Base-by-base conservation (phyloP, 1,140 invertebrate genomes). In the Heliconius eleuchia region DNA sequence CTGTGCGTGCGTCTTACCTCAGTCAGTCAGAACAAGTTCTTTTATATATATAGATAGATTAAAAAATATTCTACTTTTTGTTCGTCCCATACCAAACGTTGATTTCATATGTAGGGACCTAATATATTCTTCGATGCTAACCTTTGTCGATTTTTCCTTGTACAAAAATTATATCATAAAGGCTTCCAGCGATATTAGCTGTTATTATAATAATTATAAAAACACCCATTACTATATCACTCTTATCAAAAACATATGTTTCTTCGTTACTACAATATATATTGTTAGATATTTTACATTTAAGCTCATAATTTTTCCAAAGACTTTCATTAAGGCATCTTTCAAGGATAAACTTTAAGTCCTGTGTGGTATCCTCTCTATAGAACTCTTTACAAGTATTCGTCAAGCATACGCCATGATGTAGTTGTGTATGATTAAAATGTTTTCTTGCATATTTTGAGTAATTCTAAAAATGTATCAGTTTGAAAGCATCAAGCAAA, bases 361-460 rank as follows among this genome's bases (percentile, higher is more conserved):
- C 78, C 42, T 39, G 30, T 73, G 52, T 66, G 60, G 16, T 73
- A 76, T 71, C 34, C 34, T 70, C 34, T 57, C 13, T 71, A 9
- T 76, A 13, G 16, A 27, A 79, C 30, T 70, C 60, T 30, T 78
- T 82, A 78, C 82, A 85, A n/a, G 76, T 78, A 9, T 77, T 71
- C 7, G 77, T 85, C 1, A 84, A 60, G 73, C 84, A 86, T 37
- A 84, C 73, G 3, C 83, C 84, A 57, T 82, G 73, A 70, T 84
- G 73, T 11, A 86, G 30, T 18, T 57, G 57, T 0, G 80, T 71
- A 42, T 86, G 80, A 57, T 86, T 84, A 50, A 79, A 86, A 81
- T 82, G 85, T 70, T 76, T 84, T 27, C 71, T 80, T 70, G 19
- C 52, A 18, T 80, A 66, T 46, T 78, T 73, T 1, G 83, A 83